A percentile compares a stretch with the other conserved stretches of the same genome.
Evolutionary conservation across 2,797 vertebrate genomes (phyloP).

Genomic region (Merluccius polli): DNA sequence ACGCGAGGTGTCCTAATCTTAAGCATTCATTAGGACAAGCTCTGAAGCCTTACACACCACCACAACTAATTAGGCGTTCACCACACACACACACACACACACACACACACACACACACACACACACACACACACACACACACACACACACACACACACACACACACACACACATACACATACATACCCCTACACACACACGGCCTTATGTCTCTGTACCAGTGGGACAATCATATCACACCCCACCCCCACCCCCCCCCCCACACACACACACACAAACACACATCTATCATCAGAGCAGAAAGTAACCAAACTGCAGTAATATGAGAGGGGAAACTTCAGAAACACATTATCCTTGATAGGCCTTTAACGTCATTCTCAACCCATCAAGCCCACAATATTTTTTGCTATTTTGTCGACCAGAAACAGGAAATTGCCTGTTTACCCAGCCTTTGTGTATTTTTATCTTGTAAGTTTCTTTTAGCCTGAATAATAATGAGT

Average conservation of each 20-base stretch:
- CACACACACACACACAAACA: not conserved
- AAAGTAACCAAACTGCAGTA: not conserved
- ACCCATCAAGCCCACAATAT: not conserved
- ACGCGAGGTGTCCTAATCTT: not conserved
- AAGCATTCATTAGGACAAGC: not conserved
- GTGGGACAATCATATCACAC: no score
- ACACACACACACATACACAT: not conserved
- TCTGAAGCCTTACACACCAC: no score
- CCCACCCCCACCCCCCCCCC: not conserved
- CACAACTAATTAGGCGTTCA: no score
- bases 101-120: no score
- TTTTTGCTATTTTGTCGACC: not conserved
- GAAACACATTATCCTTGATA: not conserved
- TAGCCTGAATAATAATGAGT: not conserved
- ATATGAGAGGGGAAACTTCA: not conserved
- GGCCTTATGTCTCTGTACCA: no score
- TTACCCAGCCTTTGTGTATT: not conserved
- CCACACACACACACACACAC: no score
- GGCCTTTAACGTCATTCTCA: not conserved
- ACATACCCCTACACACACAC: not conserved
- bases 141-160: no score
- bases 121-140: no score
- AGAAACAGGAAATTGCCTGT: not conserved
- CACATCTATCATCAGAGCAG: not conserved
- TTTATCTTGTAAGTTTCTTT: not conserved